Conservation (phyloP, 2,888 invertebrate genomes). For the Hoplodrina blanda region DNA sequence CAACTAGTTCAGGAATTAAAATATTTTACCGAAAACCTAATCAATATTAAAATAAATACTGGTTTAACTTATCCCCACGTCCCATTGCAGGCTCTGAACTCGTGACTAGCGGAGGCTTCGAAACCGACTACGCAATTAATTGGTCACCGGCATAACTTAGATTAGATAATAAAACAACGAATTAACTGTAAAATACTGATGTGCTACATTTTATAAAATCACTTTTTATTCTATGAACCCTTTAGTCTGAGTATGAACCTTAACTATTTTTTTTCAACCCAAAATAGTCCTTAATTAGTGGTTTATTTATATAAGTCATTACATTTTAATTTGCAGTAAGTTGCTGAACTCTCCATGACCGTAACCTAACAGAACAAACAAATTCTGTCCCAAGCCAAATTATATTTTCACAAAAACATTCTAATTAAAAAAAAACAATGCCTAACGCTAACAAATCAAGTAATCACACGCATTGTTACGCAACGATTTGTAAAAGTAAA, state of each 20-base stretch:
- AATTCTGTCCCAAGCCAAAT: slow-evolving; percentile 4
- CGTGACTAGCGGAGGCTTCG: neutral
- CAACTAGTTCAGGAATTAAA: too few species aligned
- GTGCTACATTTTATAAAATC: neutral
- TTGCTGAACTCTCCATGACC: neutral
- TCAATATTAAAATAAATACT: too few species aligned
- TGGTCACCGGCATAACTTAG: neutral
- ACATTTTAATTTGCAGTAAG: neutral
- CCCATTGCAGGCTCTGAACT: neutral
- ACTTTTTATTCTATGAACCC: neutral
- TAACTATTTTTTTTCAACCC: neutral
- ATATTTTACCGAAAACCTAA: too few species aligned
- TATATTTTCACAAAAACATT: slow-evolving; percentile 32
- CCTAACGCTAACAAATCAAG: slow-evolving; percentile 68
- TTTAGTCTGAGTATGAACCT: too few species aligned
- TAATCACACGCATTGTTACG: slow-evolving; percentile 74
- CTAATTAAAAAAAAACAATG: slow-evolving; percentile 61
- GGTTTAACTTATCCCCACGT: neutral
- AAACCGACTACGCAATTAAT: neutral
- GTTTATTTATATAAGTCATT: neutral
- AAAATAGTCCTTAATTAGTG: neutral
- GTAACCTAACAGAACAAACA: neutral
- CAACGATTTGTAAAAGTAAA: slow-evolving; percentile 70
- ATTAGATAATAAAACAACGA: neutral
- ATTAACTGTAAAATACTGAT: neutral